Evolutionary conservation across 2,888 invertebrate species (phyloP).

Genomic region (Chelonus formosanus): DNA sequence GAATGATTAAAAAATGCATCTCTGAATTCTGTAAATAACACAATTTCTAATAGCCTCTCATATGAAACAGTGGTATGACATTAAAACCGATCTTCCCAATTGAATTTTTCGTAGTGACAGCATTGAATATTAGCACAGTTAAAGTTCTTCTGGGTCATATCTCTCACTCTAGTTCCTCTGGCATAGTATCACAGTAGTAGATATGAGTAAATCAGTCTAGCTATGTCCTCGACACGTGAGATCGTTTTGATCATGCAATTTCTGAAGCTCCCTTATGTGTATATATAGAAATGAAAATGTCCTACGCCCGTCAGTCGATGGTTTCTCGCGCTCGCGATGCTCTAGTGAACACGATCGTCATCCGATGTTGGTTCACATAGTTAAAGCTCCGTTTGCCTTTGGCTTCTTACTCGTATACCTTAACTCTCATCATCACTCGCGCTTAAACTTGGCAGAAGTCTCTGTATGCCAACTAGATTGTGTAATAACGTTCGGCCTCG

Average conservation of each 20-base stretch:
- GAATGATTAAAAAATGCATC: not conserved
- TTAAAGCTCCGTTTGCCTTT: constrained; percentile 1
- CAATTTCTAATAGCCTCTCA: not conserved
- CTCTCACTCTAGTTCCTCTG: constrained; percentile 1
- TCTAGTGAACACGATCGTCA: not conserved
- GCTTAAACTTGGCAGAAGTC: constrained; percentile 21
- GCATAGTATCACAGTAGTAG: constrained; percentile 1
- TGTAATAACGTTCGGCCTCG: constrained; percentile 28
- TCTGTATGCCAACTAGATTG: constrained; percentile 21
- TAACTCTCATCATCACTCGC: constrained; percentile 9
- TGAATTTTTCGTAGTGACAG: too few species aligned
- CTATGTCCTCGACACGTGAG: constrained; percentile 31
- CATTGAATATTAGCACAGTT: not conserved
- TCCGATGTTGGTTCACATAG: too few species aligned
- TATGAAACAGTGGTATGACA: too few species aligned
- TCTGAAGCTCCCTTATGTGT: constrained; percentile 24
- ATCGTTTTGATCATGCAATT: constrained; percentile 28
- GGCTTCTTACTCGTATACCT: not conserved
- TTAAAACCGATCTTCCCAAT: too few species aligned
- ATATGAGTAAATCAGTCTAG: constrained; percentile 20
- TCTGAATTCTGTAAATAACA: not conserved
- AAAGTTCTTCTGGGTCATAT: not conserved
- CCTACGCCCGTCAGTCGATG: constrained; percentile 19
- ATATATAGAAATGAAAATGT: constrained; percentile 30
- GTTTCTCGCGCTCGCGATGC: constrained; percentile 8